Conservation (phyloP, 1,140 invertebrate genomes). For the Calosoma granatense region DNA sequence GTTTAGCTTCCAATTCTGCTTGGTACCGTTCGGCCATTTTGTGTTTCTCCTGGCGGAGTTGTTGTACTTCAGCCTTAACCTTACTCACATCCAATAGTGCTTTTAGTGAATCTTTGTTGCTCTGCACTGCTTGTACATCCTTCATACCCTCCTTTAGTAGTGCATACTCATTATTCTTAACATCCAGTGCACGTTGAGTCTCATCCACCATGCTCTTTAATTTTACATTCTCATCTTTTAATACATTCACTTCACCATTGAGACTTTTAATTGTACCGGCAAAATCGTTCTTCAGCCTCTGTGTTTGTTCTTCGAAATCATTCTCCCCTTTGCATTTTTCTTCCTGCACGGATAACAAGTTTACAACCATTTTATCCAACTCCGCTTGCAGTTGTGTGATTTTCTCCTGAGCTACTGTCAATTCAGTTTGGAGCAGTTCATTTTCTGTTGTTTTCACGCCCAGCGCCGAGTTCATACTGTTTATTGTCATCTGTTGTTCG, state of each 20-base stretch:
- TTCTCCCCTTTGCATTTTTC: conserved; percentile 29
- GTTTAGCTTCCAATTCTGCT: conserved; percentile 33
- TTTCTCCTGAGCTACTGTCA: conserved; percentile 38
- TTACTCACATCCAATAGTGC: conserved; percentile 36
- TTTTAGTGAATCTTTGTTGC: conserved; percentile 30
- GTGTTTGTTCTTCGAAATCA: conserved; percentile 30
- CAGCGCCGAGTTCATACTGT: conserved; percentile 37
- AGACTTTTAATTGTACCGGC: conserved; percentile 21
- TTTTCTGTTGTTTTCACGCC: conserved; percentile 42
- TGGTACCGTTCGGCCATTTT: conserved; percentile 31
- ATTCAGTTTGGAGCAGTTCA: conserved; percentile 38
- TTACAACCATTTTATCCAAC: conserved; percentile 31
- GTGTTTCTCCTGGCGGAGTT: conserved; percentile 35
- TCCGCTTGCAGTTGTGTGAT: conserved; percentile 37
- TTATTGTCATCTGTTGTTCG: conserved; percentile 46
- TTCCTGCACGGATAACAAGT: conserved; percentile 32
- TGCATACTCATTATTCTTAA: conserved; percentile 30
- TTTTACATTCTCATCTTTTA: conserved; percentile 13
- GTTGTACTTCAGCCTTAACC: conserved; percentile 39
- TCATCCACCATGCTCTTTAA: conserved; percentile 16
- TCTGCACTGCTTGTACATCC: conserved; percentile 34
- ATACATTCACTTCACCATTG: conserved; percentile 11
- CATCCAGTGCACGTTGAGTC: conserved; percentile 22
- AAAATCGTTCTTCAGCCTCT: conserved; percentile 22
- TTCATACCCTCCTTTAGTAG: conserved; percentile 37